A percentile compares a stretch with the other conserved stretches of the same genome.
Conservation (phyloP, 2,888 invertebrate species). For the Merodon equestris region DNA sequence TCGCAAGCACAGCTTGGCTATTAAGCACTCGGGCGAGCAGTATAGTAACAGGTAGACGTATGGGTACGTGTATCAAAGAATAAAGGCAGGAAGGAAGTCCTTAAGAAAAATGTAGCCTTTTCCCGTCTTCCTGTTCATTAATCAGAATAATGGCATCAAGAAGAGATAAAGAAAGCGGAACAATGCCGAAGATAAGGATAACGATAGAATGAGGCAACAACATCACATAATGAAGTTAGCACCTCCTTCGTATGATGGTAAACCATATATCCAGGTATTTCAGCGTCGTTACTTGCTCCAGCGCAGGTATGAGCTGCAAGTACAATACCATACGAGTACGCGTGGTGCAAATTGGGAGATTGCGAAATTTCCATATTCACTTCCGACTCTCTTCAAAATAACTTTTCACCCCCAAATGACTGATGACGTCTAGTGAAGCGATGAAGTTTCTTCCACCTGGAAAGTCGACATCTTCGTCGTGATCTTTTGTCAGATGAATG, state of each 20-base stretch:
- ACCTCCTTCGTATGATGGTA: conserved; percentile 10
- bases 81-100: conserved; percentile 65
- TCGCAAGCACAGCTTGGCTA: conserved; percentile 28
- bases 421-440: conserved; percentile 46
- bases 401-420: conserved; percentile 51
- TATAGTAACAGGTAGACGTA: too few species aligned
- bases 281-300: background rate
- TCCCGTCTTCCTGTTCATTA: conserved; percentile 53
- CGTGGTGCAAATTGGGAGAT: conserved; percentile 42
- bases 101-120: conserved; percentile 57
- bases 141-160: conserved; percentile 61
- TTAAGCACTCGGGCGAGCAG: too few species aligned
- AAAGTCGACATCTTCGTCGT: background rate
- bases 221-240: conserved; percentile 45
- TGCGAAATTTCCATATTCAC: conserved; percentile 58
- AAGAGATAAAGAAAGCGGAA: background rate
- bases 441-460: conserved; percentile 26
- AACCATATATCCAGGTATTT: background rate
- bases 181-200: background rate
- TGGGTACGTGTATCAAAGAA: too few species aligned
- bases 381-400: conserved; percentile 53
- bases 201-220: conserved; percentile 6
- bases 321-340: conserved; percentile 25
- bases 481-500: background rate
- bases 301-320: conserved; percentile 23